These are phyloP conservation scores for Corythornis cristatus DNA, from an alignment of 2,113 vertebrate species.

Conservation along the genomic window DNA sequence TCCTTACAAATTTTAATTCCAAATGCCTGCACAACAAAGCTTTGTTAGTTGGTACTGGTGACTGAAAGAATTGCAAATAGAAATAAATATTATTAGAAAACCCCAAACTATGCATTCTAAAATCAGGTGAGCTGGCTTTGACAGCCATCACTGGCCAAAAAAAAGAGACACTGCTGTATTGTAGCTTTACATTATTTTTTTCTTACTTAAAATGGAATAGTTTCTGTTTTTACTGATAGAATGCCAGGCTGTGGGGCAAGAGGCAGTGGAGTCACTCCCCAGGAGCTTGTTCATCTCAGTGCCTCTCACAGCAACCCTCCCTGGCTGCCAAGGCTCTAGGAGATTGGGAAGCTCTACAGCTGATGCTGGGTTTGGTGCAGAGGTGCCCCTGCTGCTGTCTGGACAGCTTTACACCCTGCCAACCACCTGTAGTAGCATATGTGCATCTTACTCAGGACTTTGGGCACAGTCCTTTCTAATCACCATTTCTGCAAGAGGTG, in stretches of 20 bases:
- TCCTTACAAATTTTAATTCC: neutral
- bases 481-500: neutral
- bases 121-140: neutral
- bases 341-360: neutral
- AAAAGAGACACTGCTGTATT: neutral
- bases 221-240: neutral
- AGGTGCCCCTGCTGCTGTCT: neutral
- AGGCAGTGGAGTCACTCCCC: accelerated
- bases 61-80: constrained; percentile 20
- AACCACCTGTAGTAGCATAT: neutral
- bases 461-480: neutral
- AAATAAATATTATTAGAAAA: neutral
- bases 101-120: neutral
- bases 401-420: neutral
- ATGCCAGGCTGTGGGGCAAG: accelerated
- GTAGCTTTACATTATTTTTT: neutral
- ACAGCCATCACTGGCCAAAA: neutral
- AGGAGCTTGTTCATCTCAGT: neutral
- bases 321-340: neutral
- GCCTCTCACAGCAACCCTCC: neutral
- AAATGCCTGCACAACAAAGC: neutral
- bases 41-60: constrained; percentile 4
- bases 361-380: neutral
- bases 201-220: neutral
- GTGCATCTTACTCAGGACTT: neutral